A percentile compares a stretch with the other conserved stretches of the same genome.
These are phyloP conservation scores for Polietes domitor DNA, from an alignment of 2,888 invertebrate genomes.

Conservation along the genomic window DNA sequence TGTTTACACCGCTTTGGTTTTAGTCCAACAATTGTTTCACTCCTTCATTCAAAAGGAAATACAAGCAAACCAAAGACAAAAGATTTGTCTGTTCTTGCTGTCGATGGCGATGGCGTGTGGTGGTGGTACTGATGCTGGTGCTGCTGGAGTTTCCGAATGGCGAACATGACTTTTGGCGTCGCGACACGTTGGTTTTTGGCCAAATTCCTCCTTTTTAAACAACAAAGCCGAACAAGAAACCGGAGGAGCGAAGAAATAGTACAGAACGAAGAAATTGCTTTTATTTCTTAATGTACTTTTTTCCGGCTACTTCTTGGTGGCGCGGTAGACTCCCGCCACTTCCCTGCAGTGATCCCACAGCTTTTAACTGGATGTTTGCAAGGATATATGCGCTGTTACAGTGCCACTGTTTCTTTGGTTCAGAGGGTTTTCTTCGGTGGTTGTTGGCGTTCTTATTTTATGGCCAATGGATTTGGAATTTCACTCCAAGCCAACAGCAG, in stretches of 20 bases:
- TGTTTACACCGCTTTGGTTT: constrained; percentile 51
- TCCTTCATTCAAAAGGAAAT: constrained; percentile 31
- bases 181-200: constrained; percentile 67
- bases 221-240: constrained; percentile 27
- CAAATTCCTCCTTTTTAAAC: constrained; percentile 53
- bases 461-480: constrained; percentile 59
- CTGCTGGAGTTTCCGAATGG: constrained; percentile 42
- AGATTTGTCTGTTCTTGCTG: constrained; percentile 58
- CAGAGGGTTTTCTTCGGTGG: constrained; percentile 17
- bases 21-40: constrained; percentile 15
- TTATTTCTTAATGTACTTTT: constrained; percentile 65
- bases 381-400: not conserved
- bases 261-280: constrained; percentile 47
- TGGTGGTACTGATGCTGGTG: not conserved
- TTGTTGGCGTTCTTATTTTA: constrained; percentile 40
- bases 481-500: not conserved
- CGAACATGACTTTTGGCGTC: constrained; percentile 65
- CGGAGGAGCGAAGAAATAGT: constrained; percentile 4
- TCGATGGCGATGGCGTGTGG: not conserved
- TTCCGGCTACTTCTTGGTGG: constrained; percentile 44
- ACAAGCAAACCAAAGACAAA: constrained; percentile 50
- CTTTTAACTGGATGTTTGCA: no score
- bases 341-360: not conserved
- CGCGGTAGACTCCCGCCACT: constrained; percentile 22
- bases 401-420: constrained; percentile 51